A percentile compares a stretch with the other conserved stretches of the same genome.
These are phyloP conservation scores for Eupithecia inturbata DNA, from an alignment of 2,888 invertebrate genomes.

Conservation along the genomic window DNA sequence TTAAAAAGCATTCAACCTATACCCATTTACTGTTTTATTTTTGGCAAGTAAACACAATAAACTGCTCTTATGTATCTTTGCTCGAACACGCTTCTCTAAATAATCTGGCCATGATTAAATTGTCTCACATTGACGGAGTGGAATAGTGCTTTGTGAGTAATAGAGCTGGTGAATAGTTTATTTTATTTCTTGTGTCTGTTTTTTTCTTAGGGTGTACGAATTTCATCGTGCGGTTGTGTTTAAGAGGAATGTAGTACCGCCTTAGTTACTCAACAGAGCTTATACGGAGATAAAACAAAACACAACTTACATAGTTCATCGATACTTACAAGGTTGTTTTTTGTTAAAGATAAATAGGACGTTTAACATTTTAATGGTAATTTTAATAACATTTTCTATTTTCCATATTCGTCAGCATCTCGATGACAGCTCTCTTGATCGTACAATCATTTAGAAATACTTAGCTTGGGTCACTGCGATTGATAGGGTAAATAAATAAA, in stretches of 20 bases:
- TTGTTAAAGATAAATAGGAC: no score
- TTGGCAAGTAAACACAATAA: not conserved
- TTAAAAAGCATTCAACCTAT: not conserved
- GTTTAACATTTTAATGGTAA: no score
- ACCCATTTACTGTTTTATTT: not conserved
- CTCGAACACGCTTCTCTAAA: not conserved
- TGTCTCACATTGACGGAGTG: not conserved
- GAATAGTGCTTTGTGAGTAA: not conserved
- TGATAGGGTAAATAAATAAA: slow-evolving; percentile 42
- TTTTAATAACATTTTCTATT: not conserved
- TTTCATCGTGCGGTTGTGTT: not conserved
- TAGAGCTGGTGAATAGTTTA: not conserved
- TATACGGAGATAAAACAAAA: no score
- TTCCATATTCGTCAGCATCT: not conserved
- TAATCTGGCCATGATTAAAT: not conserved
- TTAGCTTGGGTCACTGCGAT: no score
- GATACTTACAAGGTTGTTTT: no score
- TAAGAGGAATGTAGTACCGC: not conserved
- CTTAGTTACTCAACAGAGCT: no score
- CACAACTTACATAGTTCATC: no score
- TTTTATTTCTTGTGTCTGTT: not conserved
- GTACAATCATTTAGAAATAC: no score
- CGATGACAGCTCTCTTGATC: not conserved
- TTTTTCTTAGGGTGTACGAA: not conserved
- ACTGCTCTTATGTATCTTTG: not conserved